phyloP scores from a whole-genome alignment of 2,113 vertebrate genomes.

The Erinaceus europaeus region DNA sequence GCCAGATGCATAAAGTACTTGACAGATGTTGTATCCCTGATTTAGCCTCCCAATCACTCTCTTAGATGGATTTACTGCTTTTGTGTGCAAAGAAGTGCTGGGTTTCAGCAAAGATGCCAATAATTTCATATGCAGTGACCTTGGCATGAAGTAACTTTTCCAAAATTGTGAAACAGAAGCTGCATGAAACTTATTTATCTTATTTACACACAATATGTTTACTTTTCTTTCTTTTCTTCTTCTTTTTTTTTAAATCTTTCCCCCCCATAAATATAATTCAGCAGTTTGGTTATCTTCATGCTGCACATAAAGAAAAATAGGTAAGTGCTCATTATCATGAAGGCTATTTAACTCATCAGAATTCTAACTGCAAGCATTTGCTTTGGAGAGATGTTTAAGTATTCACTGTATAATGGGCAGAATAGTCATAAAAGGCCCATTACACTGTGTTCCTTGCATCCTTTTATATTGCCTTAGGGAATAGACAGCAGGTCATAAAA shows the following conservation, averaged over 20 bases:
- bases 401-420: slow-evolving; percentile 24
- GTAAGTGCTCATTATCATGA: slow-evolving; percentile 20
- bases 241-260: neutral
- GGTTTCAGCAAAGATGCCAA: slow-evolving; percentile 64
- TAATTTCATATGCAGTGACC: slow-evolving; percentile 19
- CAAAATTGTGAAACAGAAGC: slow-evolving; percentile 49
- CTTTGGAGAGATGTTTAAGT: slow-evolving; percentile 52
- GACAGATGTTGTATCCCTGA: slow-evolving; percentile 34
- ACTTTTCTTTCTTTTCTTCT: neutral
- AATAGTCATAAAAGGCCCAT: slow-evolving; percentile 46
- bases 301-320: slow-evolving; percentile 31
- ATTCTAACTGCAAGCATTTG: slow-evolving; percentile 57
- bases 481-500: slow-evolving; percentile 45
- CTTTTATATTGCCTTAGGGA: slow-evolving; percentile 39
- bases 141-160: slow-evolving; percentile 50
- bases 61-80: slow-evolving; percentile 37
- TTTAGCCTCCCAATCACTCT: slow-evolving; percentile 43
- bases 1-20: slow-evolving; percentile 47
- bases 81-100: slow-evolving; percentile 8
- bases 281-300: slow-evolving; percentile 39
- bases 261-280: slow-evolving; percentile 38
- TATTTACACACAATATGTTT: slow-evolving; percentile 35
- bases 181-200: slow-evolving; percentile 51
- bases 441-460: slow-evolving; percentile 20
- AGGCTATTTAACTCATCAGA: slow-evolving; percentile 50